Evolutionary conservation across 2,113 vertebrate genomes (phyloP).

Genomic region (Coptodon bakossiorum): DNA sequence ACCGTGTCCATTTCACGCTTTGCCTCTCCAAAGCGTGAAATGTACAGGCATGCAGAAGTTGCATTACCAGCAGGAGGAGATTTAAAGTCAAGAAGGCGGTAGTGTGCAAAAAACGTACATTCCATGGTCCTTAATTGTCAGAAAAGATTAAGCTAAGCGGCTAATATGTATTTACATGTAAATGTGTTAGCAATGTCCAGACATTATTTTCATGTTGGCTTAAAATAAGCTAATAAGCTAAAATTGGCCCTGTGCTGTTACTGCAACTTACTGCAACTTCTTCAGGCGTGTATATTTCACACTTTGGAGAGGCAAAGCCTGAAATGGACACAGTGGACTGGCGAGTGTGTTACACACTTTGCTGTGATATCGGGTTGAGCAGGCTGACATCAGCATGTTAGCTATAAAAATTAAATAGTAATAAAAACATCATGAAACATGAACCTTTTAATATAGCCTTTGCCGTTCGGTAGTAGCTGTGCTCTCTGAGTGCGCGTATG

Average conservation of each 20-base stretch:
- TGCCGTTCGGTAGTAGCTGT: neutral
- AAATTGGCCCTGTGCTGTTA: neutral
- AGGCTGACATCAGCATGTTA: neutral
- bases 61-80: neutral
- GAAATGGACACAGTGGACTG: neutral
- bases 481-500: neutral
- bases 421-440: neutral
- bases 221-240: neutral
- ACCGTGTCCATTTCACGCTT: neutral
- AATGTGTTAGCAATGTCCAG: neutral
- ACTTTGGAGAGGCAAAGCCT: neutral
- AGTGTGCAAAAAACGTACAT: neutral
- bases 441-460: neutral
- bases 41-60: neutral
- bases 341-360: neutral
- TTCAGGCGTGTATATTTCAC: neutral
- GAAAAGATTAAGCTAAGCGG: neutral
- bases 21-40: neutral
- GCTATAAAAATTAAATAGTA: neutral
- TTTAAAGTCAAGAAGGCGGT: neutral
- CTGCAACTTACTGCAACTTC: neutral
- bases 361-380: neutral
- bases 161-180: neutral
- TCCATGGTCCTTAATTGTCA: neutral
- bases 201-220: neutral